phyloP scores from a whole-genome alignment of 2,888 invertebrate genomes.

The Atethmia centrago region DNA sequence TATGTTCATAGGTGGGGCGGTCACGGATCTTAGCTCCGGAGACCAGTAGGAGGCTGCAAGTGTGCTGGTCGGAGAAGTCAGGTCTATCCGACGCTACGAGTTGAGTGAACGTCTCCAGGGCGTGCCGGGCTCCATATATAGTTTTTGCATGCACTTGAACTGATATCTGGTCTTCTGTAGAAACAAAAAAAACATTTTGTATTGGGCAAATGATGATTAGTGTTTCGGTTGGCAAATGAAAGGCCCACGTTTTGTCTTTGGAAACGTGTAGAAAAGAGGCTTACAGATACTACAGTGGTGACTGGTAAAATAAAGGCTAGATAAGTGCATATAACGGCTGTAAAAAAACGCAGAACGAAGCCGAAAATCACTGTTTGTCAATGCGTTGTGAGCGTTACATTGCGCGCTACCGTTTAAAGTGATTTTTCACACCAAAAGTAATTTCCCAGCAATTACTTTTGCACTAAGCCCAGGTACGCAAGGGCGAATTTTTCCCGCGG shows the following conservation, averaged over 20 bases:
- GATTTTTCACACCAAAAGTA: no score
- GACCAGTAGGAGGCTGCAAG: constrained; percentile 91
- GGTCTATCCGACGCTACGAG: constrained; percentile 86
- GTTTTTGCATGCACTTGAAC: constrained; percentile 91
- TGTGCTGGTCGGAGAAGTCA: constrained; percentile 70
- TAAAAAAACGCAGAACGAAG: no score
- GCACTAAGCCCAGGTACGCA: no score
- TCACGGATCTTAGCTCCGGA: constrained; percentile 93
- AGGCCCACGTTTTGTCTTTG: not conserved
- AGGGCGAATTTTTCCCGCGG: no score
- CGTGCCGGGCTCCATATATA: constrained; percentile 94
- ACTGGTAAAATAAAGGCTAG: not conserved
- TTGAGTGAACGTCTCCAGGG: constrained; percentile 94
- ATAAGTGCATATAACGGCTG: not conserved
- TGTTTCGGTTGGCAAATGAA: not conserved
- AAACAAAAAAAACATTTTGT: not conserved
- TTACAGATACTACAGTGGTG: not conserved
- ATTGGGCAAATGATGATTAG: not conserved
- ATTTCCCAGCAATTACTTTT: no score
- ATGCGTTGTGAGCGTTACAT: no score
- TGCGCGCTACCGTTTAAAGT: no score
- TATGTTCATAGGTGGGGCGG: constrained; percentile 94
- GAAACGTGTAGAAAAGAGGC: no score
- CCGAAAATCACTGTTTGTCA: no score
- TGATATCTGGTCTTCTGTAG: constrained; percentile 85